Conservation (phyloP, 2,888 invertebrate species). For the Seira musarum region DNA sequence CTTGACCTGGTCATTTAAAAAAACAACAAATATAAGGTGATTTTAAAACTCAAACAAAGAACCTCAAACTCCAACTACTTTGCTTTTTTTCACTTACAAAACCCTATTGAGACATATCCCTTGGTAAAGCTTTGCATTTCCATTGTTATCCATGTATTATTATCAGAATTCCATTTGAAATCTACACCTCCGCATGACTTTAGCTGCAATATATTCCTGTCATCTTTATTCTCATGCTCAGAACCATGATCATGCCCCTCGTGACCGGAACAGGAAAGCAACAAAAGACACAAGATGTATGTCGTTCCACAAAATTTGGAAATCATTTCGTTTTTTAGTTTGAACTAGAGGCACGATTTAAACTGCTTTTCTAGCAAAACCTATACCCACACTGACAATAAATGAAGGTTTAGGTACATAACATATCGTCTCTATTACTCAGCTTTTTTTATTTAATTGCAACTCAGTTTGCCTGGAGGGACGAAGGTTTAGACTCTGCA, state of each 20-base stretch:
- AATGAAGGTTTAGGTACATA: no score
- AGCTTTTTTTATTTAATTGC: background rate
- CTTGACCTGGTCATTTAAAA: no score
- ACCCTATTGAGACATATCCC: slow-evolving; percentile 67
- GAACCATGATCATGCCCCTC: slow-evolving; percentile 56
- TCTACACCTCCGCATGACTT: slow-evolving; percentile 60
- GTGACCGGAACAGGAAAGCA: slow-evolving; percentile 26
- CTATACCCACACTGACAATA: no score
- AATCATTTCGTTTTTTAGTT: background rate
- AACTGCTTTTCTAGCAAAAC: no score
- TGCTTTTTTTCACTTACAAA: no score
- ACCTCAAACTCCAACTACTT: no score
- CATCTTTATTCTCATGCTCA: background rate
- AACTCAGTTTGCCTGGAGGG: no score
- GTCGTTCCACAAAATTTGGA: background rate
- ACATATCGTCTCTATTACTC: slow-evolving; percentile 6
- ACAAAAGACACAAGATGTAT: background rate
- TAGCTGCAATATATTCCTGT: slow-evolving; percentile 35
- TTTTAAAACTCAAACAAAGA: no score
- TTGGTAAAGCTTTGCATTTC: slow-evolving; percentile 63
- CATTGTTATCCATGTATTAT: slow-evolving; percentile 56
- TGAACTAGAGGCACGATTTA: no score
- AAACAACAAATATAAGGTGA: no score
- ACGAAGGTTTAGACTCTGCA: no score
- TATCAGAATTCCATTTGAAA: slow-evolving; percentile 57